Evolutionary conservation across 2,797 vertebrate species (phyloP).

Genomic region (Carapus acus): DNA sequence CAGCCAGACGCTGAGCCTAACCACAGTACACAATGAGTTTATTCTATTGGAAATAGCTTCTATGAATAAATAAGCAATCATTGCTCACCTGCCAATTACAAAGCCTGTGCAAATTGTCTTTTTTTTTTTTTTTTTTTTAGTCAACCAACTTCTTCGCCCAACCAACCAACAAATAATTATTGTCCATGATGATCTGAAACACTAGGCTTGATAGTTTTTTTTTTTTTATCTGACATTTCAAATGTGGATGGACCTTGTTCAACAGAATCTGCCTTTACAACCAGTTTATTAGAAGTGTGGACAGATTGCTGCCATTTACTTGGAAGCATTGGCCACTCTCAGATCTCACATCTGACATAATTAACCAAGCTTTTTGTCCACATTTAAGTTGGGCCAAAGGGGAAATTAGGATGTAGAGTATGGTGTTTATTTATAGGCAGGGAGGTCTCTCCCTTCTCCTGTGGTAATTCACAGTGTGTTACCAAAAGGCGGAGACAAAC

Average conservation of each 20-base stretch:
- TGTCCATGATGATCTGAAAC: too few relatives aligned
- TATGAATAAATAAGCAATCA: too few relatives aligned
- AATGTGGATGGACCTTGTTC: constrained; percentile 22
- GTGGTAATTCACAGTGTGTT: constrained; percentile 42
- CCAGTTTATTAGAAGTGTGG: constrained; percentile 24
- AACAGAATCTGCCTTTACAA: constrained; percentile 11
- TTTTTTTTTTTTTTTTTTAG: not conserved
- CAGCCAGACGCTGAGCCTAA: too few relatives aligned
- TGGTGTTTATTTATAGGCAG: constrained; percentile 58
- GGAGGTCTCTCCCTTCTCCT: constrained; percentile 51
- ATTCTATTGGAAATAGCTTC: too few relatives aligned
- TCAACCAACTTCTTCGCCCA: too few relatives aligned
- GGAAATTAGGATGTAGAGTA: constrained; percentile 55
- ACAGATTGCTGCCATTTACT: constrained; percentile 2
- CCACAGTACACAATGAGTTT: too few relatives aligned
- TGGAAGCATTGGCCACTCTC: too few relatives aligned
- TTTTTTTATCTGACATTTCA: constrained; percentile 24
- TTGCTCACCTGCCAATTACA: too few relatives aligned
- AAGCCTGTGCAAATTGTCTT: too few relatives aligned
- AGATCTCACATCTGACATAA: constrained; percentile 31
- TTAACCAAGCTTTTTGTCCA: constrained; percentile 24
- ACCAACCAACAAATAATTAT: too few relatives aligned
- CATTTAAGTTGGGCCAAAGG: constrained; percentile 31
- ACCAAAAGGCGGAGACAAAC: constrained; percentile 55
- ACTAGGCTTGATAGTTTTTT: not conserved